phyloP scores from a whole-genome alignment of 2,797 vertebrate genomes.

The Pteropus rufus region DNA sequence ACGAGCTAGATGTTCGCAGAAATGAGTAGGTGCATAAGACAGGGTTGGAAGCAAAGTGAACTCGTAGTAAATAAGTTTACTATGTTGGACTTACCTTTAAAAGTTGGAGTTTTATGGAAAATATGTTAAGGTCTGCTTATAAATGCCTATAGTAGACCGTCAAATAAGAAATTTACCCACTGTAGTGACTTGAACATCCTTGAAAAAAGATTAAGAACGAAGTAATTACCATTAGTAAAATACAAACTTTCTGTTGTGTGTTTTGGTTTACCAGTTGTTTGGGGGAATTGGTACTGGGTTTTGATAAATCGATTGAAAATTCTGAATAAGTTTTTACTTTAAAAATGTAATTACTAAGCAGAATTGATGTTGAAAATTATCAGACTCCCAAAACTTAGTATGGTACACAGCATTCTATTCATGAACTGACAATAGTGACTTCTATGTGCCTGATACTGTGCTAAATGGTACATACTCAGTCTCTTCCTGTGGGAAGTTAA shows the following conservation, averaged over 20 bases:
- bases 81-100: neutral
- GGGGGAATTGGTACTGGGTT: neutral
- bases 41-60: neutral
- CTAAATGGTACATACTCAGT: neutral
- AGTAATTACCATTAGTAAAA: neutral
- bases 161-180: neutral
- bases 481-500: neutral
- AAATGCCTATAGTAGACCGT: neutral
- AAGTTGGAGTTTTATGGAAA: neutral
- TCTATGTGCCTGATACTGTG: neutral
- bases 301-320: neutral
- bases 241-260: neutral
- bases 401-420: neutral
- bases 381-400: neutral
- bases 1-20: neutral
- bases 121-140: neutral
- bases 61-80: neutral
- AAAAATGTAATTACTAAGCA: neutral
- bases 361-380: neutral
- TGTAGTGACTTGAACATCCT: neutral
- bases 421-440: neutral
- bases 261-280: neutral
- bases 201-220: neutral
- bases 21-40: neutral
- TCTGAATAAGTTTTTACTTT: neutral